A percentile compares a stretch with the other conserved stretches of the same genome.
phyloP scores from a whole-genome alignment of 2,888 invertebrate species.

The Drosophila anomelani region DNA sequence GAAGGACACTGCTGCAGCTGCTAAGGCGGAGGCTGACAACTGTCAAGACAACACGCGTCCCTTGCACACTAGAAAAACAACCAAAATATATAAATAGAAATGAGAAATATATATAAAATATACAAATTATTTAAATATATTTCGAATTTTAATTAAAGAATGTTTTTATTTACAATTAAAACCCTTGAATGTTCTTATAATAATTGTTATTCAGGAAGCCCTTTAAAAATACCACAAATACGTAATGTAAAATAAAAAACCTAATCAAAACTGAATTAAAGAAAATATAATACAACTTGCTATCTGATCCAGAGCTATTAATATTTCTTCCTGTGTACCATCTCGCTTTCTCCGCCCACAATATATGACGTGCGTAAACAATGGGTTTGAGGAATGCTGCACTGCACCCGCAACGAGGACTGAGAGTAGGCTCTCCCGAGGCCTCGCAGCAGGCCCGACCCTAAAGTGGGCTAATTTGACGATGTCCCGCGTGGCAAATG shows the following conservation, averaged over 20 bases:
- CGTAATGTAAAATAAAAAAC: too few relatives aligned
- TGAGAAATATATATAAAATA: not conserved
- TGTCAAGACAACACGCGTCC: constrained; percentile 47
- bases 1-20: constrained; percentile 30
- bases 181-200: too few relatives aligned
- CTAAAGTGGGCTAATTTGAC: constrained; percentile 83
- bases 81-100: not conserved
- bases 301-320: too few relatives aligned
- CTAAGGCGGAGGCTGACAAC: constrained; percentile 3
- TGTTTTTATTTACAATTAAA: too few relatives aligned
- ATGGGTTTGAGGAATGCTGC: constrained; percentile 37
- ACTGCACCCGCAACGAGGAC: constrained; percentile 68
- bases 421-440: constrained; percentile 4
- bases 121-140: not conserved
- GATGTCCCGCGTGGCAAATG: constrained; percentile 65
- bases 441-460: constrained; percentile 69
- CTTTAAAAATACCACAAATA: too few relatives aligned
- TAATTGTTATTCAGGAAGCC: too few relatives aligned
- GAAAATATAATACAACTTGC: too few relatives aligned
- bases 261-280: too few relatives aligned
- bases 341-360: not conserved
- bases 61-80: not conserved
- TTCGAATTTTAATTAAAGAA: not conserved
- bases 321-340: not conserved
- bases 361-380: constrained; percentile 64